A percentile compares a stretch with the other conserved stretches of the same genome.
phyloP scores from a whole-genome alignment of 2,888 invertebrate genomes.

The Drosophila dives region DNA sequence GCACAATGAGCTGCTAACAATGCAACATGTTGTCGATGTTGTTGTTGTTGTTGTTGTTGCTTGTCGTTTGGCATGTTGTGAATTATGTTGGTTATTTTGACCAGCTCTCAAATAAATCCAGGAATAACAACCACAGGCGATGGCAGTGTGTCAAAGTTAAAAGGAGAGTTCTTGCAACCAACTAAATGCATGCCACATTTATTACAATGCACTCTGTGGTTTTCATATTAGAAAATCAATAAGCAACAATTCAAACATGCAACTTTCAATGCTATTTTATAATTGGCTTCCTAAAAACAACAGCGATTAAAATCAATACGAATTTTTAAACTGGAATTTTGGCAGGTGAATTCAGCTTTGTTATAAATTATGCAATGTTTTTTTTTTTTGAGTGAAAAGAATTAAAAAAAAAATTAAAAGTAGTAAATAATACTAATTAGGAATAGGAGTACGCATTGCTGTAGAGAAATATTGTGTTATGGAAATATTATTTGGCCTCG shows the following conservation, averaged over 20 bases:
- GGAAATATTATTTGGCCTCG: not conserved
- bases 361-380: not conserved
- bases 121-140: conserved; percentile 18
- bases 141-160: conserved; percentile 17
- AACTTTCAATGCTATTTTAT: conserved; percentile 61
- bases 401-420: not conserved
- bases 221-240: conserved; percentile 47
- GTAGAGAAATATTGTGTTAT: not conserved
- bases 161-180: conserved; percentile 27
- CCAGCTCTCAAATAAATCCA: conserved; percentile 61
- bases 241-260: conserved; percentile 41
- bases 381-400: not conserved
- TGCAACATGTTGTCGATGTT: conserved; percentile 77
- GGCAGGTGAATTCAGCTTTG: not conserved
- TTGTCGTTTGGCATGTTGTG: conserved; percentile 80
- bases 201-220: conserved; percentile 21
- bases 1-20: conserved; percentile 76
- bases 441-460: not conserved
- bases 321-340: not conserved
- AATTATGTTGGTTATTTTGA: conserved; percentile 78
- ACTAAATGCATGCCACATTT: conserved; percentile 14
- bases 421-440: not conserved
- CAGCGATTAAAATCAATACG: not conserved
- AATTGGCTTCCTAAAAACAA: conserved; percentile 26
- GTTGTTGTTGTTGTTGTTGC: conserved; percentile 56